Conservation (phyloP, 1,140 invertebrate species). For the Drosophila elegans region DNA sequence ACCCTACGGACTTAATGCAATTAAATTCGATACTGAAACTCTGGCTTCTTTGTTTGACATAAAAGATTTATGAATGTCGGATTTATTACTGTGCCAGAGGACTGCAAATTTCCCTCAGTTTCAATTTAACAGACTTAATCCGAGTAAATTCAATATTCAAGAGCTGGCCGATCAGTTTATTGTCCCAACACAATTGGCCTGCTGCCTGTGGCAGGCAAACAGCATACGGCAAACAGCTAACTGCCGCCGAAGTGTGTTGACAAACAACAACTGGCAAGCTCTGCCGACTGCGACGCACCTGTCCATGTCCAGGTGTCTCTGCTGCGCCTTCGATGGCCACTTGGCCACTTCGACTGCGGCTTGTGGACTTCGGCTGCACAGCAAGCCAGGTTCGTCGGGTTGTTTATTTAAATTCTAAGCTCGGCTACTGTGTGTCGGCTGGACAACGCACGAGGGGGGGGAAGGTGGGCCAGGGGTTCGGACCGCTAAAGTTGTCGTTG, state of each 20-base stretch:
- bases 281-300: constrained; percentile 20
- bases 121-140: background rate
- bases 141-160: constrained; percentile 7
- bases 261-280: constrained; percentile 62
- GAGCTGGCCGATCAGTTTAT: constrained; percentile 8
- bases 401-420: constrained; percentile 84
- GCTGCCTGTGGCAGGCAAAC: constrained; percentile 42
- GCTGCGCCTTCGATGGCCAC: constrained; percentile 7
- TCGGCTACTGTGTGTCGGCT: constrained; percentile 64
- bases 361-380: constrained; percentile 23
- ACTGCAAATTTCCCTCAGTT: too few species aligned
- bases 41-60: background rate
- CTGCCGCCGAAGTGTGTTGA: constrained; percentile 68
- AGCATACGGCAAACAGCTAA: constrained; percentile 66
- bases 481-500: constrained; percentile 14
- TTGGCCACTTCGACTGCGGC: background rate
- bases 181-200: constrained; percentile 22
- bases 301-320: constrained; percentile 20
- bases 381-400: constrained; percentile 12
- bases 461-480: constrained; percentile 5
- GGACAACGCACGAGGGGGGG: background rate
- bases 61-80: background rate
- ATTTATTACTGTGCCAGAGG: background rate
- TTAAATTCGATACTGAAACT: too few species aligned
- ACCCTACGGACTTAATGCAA: too few species aligned